Evolutionary conservation across 2,797 vertebrate species (phyloP), one percentile per base, ranked within the genome.

Genomic region (Molossus alvarezi): DNA sequence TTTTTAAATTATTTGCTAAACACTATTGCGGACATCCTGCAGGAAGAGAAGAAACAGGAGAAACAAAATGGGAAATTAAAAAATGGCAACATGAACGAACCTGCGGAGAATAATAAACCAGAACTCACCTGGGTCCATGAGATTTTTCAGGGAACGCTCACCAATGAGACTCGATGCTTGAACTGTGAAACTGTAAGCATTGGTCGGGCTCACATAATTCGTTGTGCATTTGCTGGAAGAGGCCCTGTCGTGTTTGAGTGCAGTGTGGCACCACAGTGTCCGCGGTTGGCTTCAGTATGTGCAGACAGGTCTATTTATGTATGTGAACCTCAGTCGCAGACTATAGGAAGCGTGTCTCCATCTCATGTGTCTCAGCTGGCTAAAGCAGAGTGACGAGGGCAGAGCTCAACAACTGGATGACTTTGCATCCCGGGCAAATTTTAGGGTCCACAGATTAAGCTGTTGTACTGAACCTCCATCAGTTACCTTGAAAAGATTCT

Each of bases 1-100:
- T 99, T 99, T 98, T 99, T 99, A 97, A 99, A 99, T 99, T 99
- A 99, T 98, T 99, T 99, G 98, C 98, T 99, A 94, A 99, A 99
- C 99, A 99, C 99, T 6, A 99, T 99, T 90, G 99, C 99, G 11
- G 99, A 99, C 98, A 99, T 99, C 98, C 98, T 99, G 96, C 99
- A 99, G 98, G 99, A 99, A 97, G 99, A 99, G 98, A 99, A 99
- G 98, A 99, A 99, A 97, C 99, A 99, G 97, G 99, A 99, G 83
- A 99, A 99, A 95, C 99, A 99, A 98, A 99, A 99, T 5, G 99
- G 99, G 8, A 99, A 99, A 72, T 98, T 99, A 92, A 99, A 99
- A 98, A 99, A 99, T 95, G 99, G 99, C 97, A 99, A 99, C 57
- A 97, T 98, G 89, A 98, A 99, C 27, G 98, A 99, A 94, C 90